These are phyloP conservation scores for Arvicanthis niloticus DNA, from an alignment of 2,113 vertebrate genomes.

Conservation along the genomic window DNA sequence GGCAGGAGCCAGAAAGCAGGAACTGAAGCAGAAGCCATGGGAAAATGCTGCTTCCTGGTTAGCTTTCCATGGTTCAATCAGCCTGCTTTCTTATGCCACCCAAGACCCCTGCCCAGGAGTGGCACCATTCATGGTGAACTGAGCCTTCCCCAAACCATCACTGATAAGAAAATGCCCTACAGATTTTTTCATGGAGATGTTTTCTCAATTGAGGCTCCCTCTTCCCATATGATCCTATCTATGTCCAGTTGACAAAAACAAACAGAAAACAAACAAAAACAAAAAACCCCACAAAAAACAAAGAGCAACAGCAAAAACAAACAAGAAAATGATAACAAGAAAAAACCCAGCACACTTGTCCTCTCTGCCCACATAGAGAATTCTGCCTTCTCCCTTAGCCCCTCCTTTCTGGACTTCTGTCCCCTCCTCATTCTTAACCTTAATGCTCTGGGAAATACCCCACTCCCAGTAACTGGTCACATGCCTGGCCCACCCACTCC, in stretches of 20 bases:
- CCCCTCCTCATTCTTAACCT: neutral
- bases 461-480: neutral
- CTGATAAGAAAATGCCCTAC: neutral
- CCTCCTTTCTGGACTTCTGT: too few species aligned
- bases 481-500: neutral
- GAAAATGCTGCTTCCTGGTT: too few species aligned
- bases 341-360: neutral
- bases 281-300: neutral
- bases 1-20: neutral
- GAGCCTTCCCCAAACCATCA: neutral
- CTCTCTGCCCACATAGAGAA: too few species aligned
- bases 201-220: neutral
- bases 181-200: neutral
- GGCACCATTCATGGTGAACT: neutral
- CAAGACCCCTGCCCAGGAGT: neutral
- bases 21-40: neutral
- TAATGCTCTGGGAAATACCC: fast-evolving
- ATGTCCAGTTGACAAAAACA: neutral
- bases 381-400: neutral
- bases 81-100: neutral
- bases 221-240: neutral
- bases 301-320: neutral
- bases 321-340: neutral
- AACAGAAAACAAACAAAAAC: neutral
- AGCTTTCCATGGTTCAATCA: too few species aligned